Percentiles rank a stretch among this genome's conserved stretches.
Conservation (phyloP, 2,113 vertebrate genomes). For the Aegotheles bennettii region DNA sequence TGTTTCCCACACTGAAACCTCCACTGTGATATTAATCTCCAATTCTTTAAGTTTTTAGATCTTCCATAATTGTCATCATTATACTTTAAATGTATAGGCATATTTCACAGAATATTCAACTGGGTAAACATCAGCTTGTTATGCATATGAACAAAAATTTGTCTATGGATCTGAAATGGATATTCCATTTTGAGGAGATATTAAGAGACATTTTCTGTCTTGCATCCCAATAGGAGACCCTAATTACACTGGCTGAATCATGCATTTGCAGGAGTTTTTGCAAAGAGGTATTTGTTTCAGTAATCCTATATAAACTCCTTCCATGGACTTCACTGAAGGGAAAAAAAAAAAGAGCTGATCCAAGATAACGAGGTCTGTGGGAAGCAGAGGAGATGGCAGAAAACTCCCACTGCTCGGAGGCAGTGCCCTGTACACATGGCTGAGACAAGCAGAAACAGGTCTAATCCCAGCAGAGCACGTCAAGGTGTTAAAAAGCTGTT, state of each 20-base stretch:
- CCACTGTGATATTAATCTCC: no score
- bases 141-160: not conserved
- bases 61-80: not conserved
- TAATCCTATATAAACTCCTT: not conserved
- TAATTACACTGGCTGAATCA: not conserved
- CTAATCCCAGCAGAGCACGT: fast-evolving
- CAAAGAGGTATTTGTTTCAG: not conserved
- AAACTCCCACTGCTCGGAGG: not conserved
- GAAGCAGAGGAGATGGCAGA: not conserved
- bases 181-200: not conserved
- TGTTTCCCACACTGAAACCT: not conserved
- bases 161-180: not conserved
- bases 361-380: not conserved
- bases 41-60: not conserved
- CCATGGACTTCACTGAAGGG: not conserved
- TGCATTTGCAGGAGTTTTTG: not conserved
- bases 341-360: not conserved
- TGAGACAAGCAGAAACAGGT: not conserved
- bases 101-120: not conserved
- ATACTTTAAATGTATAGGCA: not conserved
- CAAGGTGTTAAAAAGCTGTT: not conserved
- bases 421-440: not conserved
- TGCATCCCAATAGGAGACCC: not conserved
- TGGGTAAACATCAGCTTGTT: not conserved
- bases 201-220: not conserved